phyloP scores from a whole-genome alignment of 2,888 invertebrate species.

The Ophion ellenae region DNA sequence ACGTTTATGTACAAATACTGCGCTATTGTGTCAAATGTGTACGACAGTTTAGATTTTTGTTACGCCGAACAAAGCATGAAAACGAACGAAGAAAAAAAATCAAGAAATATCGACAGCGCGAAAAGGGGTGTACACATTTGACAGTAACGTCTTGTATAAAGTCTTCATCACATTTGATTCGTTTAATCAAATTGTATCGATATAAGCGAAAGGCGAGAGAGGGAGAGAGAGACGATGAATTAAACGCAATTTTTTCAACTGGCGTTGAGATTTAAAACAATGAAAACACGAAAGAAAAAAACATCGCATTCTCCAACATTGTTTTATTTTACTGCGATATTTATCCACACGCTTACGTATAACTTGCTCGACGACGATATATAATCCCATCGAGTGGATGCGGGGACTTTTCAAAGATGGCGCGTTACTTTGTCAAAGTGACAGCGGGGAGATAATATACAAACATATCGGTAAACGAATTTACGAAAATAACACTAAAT shows the following conservation, averaged over 20 bases:
- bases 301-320: not conserved
- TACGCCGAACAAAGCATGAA: constrained; percentile 26
- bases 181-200: constrained; percentile 65
- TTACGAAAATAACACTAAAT: constrained; percentile 54
- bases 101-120: constrained; percentile 8
- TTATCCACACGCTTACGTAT: constrained; percentile 23
- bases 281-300: constrained; percentile 8
- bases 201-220: constrained; percentile 41
- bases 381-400: constrained; percentile 66
- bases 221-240: constrained; percentile 67
- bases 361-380: constrained; percentile 61
- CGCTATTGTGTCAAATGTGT: constrained; percentile 46
- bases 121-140: constrained; percentile 47
- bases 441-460: constrained; percentile 10
- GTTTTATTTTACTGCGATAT: constrained; percentile 26
- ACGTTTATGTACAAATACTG: constrained; percentile 60
- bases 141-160: constrained; percentile 73
- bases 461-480: constrained; percentile 48
- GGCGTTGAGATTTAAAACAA: constrained; percentile 39
- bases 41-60: constrained; percentile 46
- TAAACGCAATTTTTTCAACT: constrained; percentile 70
- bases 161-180: constrained; percentile 74
- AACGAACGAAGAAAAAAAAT: not conserved
- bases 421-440: too few relatives aligned
- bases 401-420: constrained; percentile 64